Base-by-base conservation (phyloP, 2,888 invertebrate genomes). In the Acronicta aceris region DNA sequence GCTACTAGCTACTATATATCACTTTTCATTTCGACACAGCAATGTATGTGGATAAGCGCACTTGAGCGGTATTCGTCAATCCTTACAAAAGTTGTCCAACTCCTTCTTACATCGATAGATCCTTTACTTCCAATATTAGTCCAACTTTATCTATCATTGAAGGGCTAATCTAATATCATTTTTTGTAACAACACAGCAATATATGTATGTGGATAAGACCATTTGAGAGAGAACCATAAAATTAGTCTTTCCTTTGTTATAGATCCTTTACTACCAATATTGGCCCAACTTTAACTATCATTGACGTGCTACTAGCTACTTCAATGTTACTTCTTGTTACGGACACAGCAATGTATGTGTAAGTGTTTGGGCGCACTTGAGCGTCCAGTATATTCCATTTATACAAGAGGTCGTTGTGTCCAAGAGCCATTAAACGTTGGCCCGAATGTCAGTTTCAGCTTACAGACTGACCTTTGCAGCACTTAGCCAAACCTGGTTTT, bases 321-420 rank as follows among this genome's bases (percentile, higher is more conserved):
- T 12, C 12, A 0, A 27, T 30, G 9, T 12, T 4, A 27, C 16
- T 33, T 17, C 30, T 52, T 33, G 42, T 9, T 33, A 33, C 43
- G 9, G 17, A 47, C n/a, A 38, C 12, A 54, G 46, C 46, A 47
- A 47, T 54, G 54, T 46, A 47, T 16, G 27, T 40, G 12, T 30
- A 52, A 52, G 27, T 54, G 46, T 46, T 46, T 47, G 54, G 54
- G 17, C 46, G 27, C 53, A 53, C 46, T 54, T 45, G 13, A 47
- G 10, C 9, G 36, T 45, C 45, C 46, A 27, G 45, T 36, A 40
- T 25, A 40, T 25, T 42, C 51, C 51, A 52, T 52, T 52, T 52
- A 42, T 42, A 54, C 30, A 46, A 54, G 46, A 54, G 54, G 54
- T 47, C 54, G 54, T 54, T 46, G 46, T 54, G 30, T 36, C 38